A percentile compares a stretch with the other conserved stretches of the same genome.
Evolutionary conservation across 2,888 invertebrate genomes (phyloP).

Genomic region (Tortrix viridana): DNA sequence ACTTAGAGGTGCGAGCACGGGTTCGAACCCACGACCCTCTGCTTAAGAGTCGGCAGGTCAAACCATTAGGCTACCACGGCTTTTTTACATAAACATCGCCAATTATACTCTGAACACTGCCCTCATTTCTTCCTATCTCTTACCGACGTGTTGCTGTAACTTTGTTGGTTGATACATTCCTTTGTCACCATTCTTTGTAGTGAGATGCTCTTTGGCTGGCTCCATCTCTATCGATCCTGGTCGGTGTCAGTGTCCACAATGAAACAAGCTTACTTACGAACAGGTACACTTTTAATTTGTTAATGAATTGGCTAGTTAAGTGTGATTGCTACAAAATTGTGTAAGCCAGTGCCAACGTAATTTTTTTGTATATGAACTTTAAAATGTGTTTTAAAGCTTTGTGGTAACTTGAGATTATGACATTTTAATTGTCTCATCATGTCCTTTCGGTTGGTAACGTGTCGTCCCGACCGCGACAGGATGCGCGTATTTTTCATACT

Average conservation of each 20-base stretch:
- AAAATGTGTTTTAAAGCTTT: no score
- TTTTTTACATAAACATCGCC: no score
- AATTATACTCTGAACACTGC: no score
- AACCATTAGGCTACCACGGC: no score
- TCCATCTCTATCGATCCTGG: not conserved
- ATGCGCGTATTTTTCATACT: constrained; percentile 73
- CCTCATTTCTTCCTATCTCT: no score
- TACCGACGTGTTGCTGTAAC: no score
- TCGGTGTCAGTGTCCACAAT: not conserved
- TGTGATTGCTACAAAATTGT: constrained; percentile 35
- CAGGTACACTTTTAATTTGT: not conserved
- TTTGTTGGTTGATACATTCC: no score
- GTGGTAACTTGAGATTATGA: not conserved
- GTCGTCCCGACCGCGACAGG: constrained; percentile 39
- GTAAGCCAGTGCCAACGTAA: constrained; percentile 60
- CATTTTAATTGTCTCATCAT: not conserved
- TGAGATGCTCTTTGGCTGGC: not conserved
- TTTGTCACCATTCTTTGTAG: no score
- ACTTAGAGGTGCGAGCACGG: no score
- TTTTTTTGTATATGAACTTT: constrained; percentile 32
- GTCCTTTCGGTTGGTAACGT: constrained; percentile 18
- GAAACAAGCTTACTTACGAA: not conserved
- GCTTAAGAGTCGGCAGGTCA: no score
- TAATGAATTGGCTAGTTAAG: constrained; percentile 20
- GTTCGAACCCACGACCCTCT: no score